Evolutionary conservation across 1,140 invertebrate species (phyloP).

Genomic region (Cydia fagiglandana): DNA sequence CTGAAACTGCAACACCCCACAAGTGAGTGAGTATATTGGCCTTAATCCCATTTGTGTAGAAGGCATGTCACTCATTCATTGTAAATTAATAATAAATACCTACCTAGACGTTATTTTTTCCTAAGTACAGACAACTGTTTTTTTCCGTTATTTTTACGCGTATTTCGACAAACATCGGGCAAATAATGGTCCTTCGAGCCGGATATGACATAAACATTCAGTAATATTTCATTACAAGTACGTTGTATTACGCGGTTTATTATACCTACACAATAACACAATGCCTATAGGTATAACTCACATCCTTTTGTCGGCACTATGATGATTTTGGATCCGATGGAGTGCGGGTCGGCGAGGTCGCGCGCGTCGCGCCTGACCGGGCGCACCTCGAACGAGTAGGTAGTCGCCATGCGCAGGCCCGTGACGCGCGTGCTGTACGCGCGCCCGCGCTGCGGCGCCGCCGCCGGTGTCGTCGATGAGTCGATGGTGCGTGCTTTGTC

Average conservation of each 20-base stretch:
- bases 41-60: neutral
- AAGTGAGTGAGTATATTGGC: neutral
- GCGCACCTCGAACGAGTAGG: slow-evolving; percentile 87
- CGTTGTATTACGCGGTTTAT: neutral
- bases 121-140: neutral
- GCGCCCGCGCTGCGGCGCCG: slow-evolving; percentile 55
- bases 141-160: neutral
- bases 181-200: neutral
- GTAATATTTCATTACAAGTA: slow-evolving; percentile 12
- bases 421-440: slow-evolving; percentile 80
- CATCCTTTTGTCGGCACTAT: slow-evolving; percentile 89
- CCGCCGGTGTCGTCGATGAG: slow-evolving; percentile 50
- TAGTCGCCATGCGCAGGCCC: slow-evolving; percentile 87
- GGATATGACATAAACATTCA: slow-evolving; percentile 24
- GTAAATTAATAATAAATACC: too few relatives aligned
- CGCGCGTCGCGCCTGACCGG: slow-evolving; percentile 74
- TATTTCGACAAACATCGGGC: neutral
- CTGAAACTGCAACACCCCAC: slow-evolving; percentile 82
- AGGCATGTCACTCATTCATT: too few relatives aligned
- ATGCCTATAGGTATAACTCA: slow-evolving; percentile 71
- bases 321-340: slow-evolving; percentile 80
- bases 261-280: slow-evolving; percentile 40
- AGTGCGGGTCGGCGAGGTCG: slow-evolving; percentile 67
- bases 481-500: slow-evolving; percentile 47
- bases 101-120: too few relatives aligned